These are phyloP conservation scores for Andricus grossulariae DNA, from an alignment of 1,140 invertebrate species.

Conservation along the genomic window DNA sequence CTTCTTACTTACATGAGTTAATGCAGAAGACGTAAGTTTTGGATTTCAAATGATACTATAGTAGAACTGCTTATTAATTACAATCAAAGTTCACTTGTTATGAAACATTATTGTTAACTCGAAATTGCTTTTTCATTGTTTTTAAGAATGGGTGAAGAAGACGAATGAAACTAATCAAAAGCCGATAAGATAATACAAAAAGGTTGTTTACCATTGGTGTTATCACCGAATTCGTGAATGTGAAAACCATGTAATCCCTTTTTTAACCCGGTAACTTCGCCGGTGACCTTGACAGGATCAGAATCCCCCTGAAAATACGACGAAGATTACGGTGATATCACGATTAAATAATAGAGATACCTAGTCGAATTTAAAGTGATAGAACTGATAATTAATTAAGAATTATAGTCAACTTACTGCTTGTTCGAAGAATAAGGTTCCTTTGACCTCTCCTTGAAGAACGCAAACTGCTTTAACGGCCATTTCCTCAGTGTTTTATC, in stretches of 20 bases:
- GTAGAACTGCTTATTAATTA: background rate
- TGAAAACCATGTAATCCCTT: slow-evolving; percentile 94
- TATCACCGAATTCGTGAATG: slow-evolving; percentile 97
- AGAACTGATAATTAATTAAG: background rate
- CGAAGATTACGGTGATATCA: background rate
- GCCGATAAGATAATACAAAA: slow-evolving; percentile 14
- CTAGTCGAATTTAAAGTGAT: background rate
- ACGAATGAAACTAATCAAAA: background rate
- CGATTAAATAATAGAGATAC: background rate
- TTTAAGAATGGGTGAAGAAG: background rate
- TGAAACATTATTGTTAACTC: background rate
- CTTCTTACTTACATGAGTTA: too few relatives aligned
- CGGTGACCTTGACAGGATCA: slow-evolving; percentile 81
- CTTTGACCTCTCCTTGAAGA: slow-evolving; percentile 88
- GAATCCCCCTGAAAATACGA: slow-evolving; percentile 69
- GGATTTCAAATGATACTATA: background rate
- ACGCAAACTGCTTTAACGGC: slow-evolving; percentile 89
- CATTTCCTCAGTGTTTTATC: slow-evolving; percentile 54
- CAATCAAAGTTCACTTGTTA: background rate
- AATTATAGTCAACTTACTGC: slow-evolving; percentile 75
- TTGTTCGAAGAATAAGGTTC: slow-evolving; percentile 88
- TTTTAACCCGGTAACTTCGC: slow-evolving; percentile 83
- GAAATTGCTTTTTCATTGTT: background rate
- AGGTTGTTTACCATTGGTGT: slow-evolving; percentile 84
- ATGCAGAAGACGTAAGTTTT: background rate